Percentiles rank a stretch among this genome's conserved stretches.
These are phyloP conservation scores for Ibidorhyncha struthersii DNA, from an alignment of 2,113 vertebrate genomes.

Conservation along the genomic window DNA sequence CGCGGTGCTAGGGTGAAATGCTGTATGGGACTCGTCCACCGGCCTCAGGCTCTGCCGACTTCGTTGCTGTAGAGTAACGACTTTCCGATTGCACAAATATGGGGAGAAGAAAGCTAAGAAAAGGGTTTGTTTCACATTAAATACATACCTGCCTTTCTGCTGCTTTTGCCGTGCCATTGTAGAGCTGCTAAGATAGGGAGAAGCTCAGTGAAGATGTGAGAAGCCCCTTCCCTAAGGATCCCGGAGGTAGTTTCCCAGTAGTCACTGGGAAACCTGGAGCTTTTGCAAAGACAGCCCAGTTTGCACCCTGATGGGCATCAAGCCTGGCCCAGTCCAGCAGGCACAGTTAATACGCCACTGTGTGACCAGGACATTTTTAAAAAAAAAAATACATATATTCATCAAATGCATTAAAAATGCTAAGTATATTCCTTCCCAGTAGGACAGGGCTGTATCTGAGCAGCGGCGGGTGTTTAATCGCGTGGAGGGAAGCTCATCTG, in stretches of 20 bases:
- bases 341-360: not conserved
- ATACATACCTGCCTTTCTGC: accelerated
- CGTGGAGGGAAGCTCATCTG: accelerated
- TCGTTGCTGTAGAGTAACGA: not conserved
- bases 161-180: not conserved
- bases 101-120: not conserved
- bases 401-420: not conserved
- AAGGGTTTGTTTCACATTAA: not conserved
- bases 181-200: not conserved
- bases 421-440: not conserved
- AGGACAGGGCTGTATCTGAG: not conserved
- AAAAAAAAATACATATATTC: not conserved
- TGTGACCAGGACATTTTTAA: not conserved
- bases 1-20: not conserved
- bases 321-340: not conserved
- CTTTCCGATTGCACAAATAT: accelerated
- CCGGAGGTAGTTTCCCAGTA: not conserved
- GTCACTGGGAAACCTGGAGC: not conserved
- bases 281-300: not conserved
- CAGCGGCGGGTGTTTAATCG: not conserved
- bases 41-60: conserved; percentile 7
- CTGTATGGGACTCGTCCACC: not conserved
- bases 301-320: not conserved
- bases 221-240: not conserved
- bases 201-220: not conserved